Evolutionary conservation across 2,797 vertebrate genomes (phyloP), one percentile per base, ranked within the genome.

Genomic region (Cynodonichthys magdalenae): DNA sequence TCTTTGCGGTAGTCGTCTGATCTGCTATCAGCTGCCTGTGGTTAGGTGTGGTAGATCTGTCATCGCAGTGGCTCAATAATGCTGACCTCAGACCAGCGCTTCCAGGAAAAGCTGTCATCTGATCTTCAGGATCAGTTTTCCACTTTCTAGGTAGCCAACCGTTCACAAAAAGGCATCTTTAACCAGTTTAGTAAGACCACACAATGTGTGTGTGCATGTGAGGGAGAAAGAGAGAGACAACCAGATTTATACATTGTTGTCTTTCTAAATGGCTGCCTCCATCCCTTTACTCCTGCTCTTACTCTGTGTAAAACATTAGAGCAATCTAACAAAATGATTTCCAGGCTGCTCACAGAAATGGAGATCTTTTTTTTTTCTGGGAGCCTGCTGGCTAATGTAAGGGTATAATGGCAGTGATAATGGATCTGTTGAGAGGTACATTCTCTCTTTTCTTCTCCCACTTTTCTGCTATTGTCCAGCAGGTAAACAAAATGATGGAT

Each of bases 41-140:
- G 81, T 92, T 85, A 78, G 67, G 84, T 86, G 85, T 79, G 77
- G 83, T 85, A 66, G 80, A 84, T 90, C 90, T 84, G 83, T 91
- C 90, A 86, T 89, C 87, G 44, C 55, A 64, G 80, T 41, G 31
- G 79, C 82, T 89, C 89, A 85, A 66, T 86, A 85, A 82, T 74
- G 29, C 84, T 83, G 85, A 89, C 89, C 87, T 88, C 87, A 86
- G 83, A 89, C 65, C 74, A 70, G 80, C 49, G 44, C 69, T 91
- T 88, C 89, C 89, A 84, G 84, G 87, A 92, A 90, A 75, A 77
- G 75, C 71, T 66, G 87, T 77, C 78, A 92, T 83, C 52, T 2
- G 83, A 92, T 90, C 80, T 66, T 9, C 6, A 0, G 59, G 79
- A 89, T 92, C 81, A 20, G 61, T 73, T 92, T 90, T 70, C 86